Base-by-base conservation (phyloP, 2,888 invertebrate species). In the Polydrusus pterygomalis region DNA sequence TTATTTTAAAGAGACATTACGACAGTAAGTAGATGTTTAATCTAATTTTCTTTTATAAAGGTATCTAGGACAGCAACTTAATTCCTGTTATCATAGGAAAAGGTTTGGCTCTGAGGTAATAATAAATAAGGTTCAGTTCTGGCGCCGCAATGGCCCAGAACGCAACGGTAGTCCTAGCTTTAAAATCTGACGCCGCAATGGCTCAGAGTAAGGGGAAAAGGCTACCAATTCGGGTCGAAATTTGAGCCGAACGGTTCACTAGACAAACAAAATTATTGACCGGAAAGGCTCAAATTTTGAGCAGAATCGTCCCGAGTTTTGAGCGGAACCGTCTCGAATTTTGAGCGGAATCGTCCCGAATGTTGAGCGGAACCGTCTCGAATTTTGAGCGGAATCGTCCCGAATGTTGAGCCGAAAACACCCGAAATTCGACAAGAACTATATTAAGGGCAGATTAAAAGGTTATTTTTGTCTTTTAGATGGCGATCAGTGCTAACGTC, bases 401-500 rank as follows among this genome's bases (percentile, higher is more conserved):
- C 17, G 25, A 60, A 38, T 60, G n/a, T 17, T 25, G 25, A 25
- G 25, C 25, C 25, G 18, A 51, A 40, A 40, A 40, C 40, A 11
- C 40, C 40, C 40, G 11, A 11, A 40, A 11, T 40, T 40, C 40
- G 40, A 11, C 40, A 40, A 40, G 40, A 40, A 54, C 13, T 11
- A 11, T 25, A 25, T 3, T 25, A 25, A 25, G 25, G 25, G 25
- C 25, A 25, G 25, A 25, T 25, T 20, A 18, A 40, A 40, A 40
- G 40, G 40, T 9, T 40, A 40, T 40, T 40, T n/a, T 54, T 18
- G 18, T 54, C 54, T 25, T 54, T 18, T 54, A 54, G 54, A 54
- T 54, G 54, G 20, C 54, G 54, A 54, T 54, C 11, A 54, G 54
- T 54, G 13, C 54, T 54, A 54, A 54, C 18, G 20, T 25, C 54